Percentiles rank a stretch among this genome's conserved stretches.
Evolutionary conservation across 2,113 vertebrate species (phyloP).

Genomic region (cat (Felis catus)): F.catus_Fca126_mat1.0 CM031412.1:34132501-34133000

Average conservation of each 20-base stretch:
- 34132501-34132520: too few species aligned
- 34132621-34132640: too few species aligned
- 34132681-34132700: too few species aligned
- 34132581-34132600: too few species aligned
- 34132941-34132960: background rate
- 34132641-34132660: too few species aligned
- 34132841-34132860: background rate
- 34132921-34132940: background rate
- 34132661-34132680: too few species aligned
- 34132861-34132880: background rate
- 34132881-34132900: background rate
- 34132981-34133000: background rate
- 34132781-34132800: slow-evolving; percentile 20
- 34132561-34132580: too few species aligned
- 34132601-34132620: too few species aligned
- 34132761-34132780: background rate
- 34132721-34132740: background rate
- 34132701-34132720: background rate
- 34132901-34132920: background rate
- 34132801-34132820: slow-evolving; percentile 26
- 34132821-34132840: background rate
- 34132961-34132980: background rate
- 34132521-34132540: too few species aligned
- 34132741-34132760: background rate
- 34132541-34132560: too few species aligned